A percentile compares a stretch with the other conserved stretches of the same genome.
Conservation (phyloP, 2,888 invertebrate species). For the Dione vanillae region DNA sequence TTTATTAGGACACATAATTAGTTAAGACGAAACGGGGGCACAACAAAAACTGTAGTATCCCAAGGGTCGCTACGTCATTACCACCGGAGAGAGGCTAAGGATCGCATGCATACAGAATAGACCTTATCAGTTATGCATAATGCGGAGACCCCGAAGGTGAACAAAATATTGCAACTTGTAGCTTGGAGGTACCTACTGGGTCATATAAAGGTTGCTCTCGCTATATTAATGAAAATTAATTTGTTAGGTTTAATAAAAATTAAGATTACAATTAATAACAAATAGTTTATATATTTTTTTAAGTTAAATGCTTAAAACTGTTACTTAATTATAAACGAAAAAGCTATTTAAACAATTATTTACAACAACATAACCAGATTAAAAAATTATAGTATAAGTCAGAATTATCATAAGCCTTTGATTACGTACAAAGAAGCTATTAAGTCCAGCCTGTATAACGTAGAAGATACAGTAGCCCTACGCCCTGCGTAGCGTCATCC, state of each 20-base stretch:
- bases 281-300: too few species aligned
- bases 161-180: conserved; percentile 78
- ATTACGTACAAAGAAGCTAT: neutral
- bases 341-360: too few species aligned
- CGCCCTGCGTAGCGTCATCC: conserved; percentile 59
- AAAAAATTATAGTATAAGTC: too few species aligned
- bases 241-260: neutral
- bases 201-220: conserved; percentile 52
- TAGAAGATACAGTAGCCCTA: conserved; percentile 53
- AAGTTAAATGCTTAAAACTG: too few species aligned
- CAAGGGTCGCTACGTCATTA: conserved; percentile 73
- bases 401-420: too few species aligned
- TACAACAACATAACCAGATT: too few species aligned
- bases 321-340: too few species aligned
- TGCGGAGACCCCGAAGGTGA: conserved; percentile 82
- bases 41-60: conserved; percentile 60
- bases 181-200: conserved; percentile 34
- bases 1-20: conserved; percentile 25
- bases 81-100: conserved; percentile 65
- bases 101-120: conserved; percentile 84
- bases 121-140: conserved; percentile 85
- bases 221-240: conserved; percentile 19
- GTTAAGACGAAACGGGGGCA: conserved; percentile 49
- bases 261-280: too few species aligned
- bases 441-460: conserved; percentile 55